These are phyloP conservation scores for Auanema sp. DNA, from an alignment of 2,888 invertebrate species.

Conservation along the genomic window DNA sequence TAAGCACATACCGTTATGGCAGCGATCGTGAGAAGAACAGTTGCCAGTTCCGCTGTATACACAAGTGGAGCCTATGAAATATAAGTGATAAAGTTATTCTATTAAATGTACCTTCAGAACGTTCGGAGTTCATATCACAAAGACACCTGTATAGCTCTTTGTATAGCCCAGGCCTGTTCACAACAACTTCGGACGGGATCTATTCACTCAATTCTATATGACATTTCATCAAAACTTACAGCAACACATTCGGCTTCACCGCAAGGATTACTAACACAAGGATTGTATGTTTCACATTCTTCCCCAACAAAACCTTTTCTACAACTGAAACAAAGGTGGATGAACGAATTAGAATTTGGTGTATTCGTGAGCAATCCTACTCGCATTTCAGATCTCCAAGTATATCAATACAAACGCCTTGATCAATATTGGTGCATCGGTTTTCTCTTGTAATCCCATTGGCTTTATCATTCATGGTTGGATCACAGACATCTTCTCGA, in stretches of 20 bases:
- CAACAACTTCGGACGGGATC: conserved; percentile 16
- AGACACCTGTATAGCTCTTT: conserved; percentile 28
- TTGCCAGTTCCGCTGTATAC: conserved; percentile 15
- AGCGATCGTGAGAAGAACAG: conserved; percentile 10
- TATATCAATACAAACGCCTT: conserved; percentile 30
- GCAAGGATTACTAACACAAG: conserved; percentile 37
- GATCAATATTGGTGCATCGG: conserved; percentile 28
- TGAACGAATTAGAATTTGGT: background rate
- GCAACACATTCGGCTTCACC: conserved; percentile 37
- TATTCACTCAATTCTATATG: conserved; percentile 1
- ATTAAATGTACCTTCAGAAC: conserved; percentile 14
- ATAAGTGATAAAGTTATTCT: background rate
- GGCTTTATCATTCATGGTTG: conserved; percentile 28
- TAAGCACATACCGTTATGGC: conserved; percentile 16
- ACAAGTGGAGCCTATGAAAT: conserved; percentile 9
- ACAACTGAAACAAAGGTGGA: conserved; percentile 25
- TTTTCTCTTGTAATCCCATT: conserved; percentile 25
- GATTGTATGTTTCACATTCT: conserved; percentile 33
- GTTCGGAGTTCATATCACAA: conserved; percentile 24
- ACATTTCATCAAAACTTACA: conserved; percentile 11
- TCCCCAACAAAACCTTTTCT: conserved; percentile 36
- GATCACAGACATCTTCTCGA: conserved; percentile 25
- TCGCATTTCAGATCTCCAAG: conserved; percentile 27
- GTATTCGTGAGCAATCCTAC: conserved; percentile 16
- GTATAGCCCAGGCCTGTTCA: conserved; percentile 8